These are phyloP conservation scores for Drosophila mulleri DNA, from an alignment of 2,888 invertebrate species.

Conservation along the genomic window DNA sequence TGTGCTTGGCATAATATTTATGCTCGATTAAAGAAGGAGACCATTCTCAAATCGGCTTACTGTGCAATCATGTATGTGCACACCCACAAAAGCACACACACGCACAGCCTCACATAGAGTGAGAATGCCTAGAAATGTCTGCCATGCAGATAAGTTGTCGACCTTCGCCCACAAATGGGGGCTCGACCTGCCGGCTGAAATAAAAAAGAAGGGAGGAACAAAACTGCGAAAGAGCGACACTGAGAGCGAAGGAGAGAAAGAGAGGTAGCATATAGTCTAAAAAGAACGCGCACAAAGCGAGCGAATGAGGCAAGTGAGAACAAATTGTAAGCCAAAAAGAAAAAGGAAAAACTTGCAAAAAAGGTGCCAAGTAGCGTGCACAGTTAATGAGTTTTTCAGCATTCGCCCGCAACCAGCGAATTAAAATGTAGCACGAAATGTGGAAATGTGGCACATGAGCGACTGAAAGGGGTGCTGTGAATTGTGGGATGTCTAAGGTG, in stretches of 20 bases:
- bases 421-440: constrained; percentile 78
- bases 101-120: constrained; percentile 11
- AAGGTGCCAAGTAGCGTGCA: constrained; percentile 81
- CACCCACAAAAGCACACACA: constrained; percentile 36
- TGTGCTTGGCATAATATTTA: constrained; percentile 61
- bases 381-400: constrained; percentile 80
- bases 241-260: background rate
- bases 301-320: constrained; percentile 48
- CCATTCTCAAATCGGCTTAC: constrained; percentile 64
- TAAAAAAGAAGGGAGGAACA: constrained; percentile 12
- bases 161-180: constrained; percentile 75
- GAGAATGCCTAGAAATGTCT: constrained; percentile 58
- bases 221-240: background rate
- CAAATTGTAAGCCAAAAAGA: constrained; percentile 56
- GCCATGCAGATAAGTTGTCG: constrained; percentile 72
- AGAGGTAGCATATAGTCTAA: constrained; percentile 7
- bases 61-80: constrained; percentile 74
- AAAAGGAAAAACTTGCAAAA: constrained; percentile 27
- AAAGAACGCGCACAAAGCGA: constrained; percentile 45
- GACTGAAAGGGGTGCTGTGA: constrained; percentile 5
- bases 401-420: constrained; percentile 43
- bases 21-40: constrained; percentile 63
- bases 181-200: constrained; percentile 12
- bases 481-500: constrained; percentile 15
- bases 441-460: constrained; percentile 68